Base-by-base conservation (phyloP, 2,113 vertebrate species). In the Pipa parva region DNA sequence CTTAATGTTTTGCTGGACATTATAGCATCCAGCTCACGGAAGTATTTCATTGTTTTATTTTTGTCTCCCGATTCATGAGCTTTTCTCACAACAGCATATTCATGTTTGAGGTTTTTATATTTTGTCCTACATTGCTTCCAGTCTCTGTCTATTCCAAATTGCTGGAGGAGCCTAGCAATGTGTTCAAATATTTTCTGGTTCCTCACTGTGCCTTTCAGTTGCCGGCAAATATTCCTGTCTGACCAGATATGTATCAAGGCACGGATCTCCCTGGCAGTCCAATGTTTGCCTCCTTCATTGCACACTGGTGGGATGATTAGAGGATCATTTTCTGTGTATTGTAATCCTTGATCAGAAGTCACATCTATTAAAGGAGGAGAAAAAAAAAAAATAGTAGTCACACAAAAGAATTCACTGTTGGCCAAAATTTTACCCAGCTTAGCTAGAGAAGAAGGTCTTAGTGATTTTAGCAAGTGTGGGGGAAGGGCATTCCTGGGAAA, bases 91-190 rank as follows among this genome's bases (percentile, higher is more conserved):
- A 81, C 92, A 76, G 92, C 94, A 76, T 95, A 92, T 80, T 96
- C 91, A 2, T 96, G 93, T 64, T 94, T 95, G 60, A 94, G 77
- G 78, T 94, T 97, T 84, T 96, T 94, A 63, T 94, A 92, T 63
- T 97, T 97, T 27, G 92, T 96, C n/a, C 93, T 90, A 68, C 93
- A 95, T 49, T 94, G 93, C 69, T 91, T 94, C 93, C 92, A 93
- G 81, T 95, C 90, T 74, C 93, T 90, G 10, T 94, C 84, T 76
- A 92, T 90, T 39, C 93, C 92, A 0, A 81, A 86, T 72, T 82
- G 84, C 24, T 92, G 90, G 78, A 97, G 92, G 62, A 85, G 88
- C 21, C 78, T 79, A 37, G 92, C 90, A 85, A 92, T 92, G 74
- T 95, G 90, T 70, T 96, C 91, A 86, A 95, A 96, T 83, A 95